Base-by-base conservation (phyloP, 2,113 vertebrate species). In the Gallinago jamesoni region DNA sequence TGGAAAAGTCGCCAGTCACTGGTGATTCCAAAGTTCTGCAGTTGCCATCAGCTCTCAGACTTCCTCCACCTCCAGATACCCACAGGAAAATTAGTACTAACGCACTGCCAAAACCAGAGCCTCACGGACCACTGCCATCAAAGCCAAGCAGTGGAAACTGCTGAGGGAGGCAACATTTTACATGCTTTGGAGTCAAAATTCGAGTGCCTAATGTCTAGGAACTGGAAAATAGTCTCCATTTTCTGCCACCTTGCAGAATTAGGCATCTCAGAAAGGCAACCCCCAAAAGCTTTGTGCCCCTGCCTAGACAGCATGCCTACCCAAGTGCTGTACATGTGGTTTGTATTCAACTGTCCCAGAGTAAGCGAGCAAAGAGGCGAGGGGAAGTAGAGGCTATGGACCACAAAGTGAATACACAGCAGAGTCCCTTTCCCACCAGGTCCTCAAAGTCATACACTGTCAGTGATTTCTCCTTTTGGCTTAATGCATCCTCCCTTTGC, bases 301-400 rank as follows among this genome's bases (percentile, higher is more conserved):
- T 68, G 43, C 8, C 28, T 39, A 24, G 30, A 84, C 6, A 45
- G 4, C 6, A 35, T 5, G 9, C 21, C 50, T 60, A 5, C 39
- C 3, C 2, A 1, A 48, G 20, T 35, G 33, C 15, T 48, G 23
- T 37, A 25, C 4, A 1, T 6, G 18, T 8, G 33, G 15, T 31
- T 57, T 57, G 11, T 31, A 41, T 48, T 62, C 43, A 45, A 14
- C 23, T 9, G 1, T 13, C 45, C 83, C 76, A 18, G 30, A 33
- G 14, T 19, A 67, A 25, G 25, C 0, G 2, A 83, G 30, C 11
- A 64, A 79, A 35, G 45, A 67, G 18, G 14, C 0, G 0, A 78
- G 31, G 33, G 3, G 31, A 82, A 93, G 39, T 4, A 17, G 39
- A 79, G 12, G 17, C 23, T 63, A 27, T 0, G 0, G 30, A 47